Evolutionary conservation across 2,113 vertebrate genomes (phyloP).

Genomic region (Manacus vitellinus): DNA sequence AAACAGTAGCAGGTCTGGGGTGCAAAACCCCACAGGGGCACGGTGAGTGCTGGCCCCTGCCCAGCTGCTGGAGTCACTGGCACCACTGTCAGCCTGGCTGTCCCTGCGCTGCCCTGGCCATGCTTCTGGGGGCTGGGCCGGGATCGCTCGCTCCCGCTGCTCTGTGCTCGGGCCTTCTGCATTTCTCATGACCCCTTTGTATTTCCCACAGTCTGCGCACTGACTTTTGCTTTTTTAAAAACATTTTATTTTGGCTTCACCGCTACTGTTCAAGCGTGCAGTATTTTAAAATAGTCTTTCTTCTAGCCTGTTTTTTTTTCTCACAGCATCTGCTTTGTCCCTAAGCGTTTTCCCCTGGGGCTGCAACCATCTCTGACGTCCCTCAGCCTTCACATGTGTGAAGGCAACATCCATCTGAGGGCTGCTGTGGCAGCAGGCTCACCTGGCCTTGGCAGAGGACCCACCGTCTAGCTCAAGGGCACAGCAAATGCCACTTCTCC

Average conservation of each 20-base stretch:
- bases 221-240: neutral
- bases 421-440: neutral
- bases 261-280: constrained; percentile 30
- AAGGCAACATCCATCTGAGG: neutral
- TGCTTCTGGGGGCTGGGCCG: neutral
- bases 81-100: neutral
- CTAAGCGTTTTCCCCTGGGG: constrained; percentile 30
- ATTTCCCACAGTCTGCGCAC: constrained; percentile 56
- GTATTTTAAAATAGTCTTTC: constrained; percentile 52
- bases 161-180: neutral
- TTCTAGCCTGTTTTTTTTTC: neutral
- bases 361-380: constrained; percentile 3
- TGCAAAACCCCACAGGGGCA: rapidly evolving
- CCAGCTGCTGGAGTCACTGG: neutral
- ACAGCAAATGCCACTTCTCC: neutral
- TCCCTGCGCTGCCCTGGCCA: neutral
- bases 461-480: neutral
- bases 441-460: neutral
- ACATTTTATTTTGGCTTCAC: constrained; percentile 49
- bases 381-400: neutral
- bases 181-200: constrained; percentile 71
- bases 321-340: constrained; percentile 58
- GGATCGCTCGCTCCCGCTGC: neutral
- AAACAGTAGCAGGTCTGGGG: neutral
- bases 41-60: neutral